These are phyloP conservation scores for Lates japonicus DNA, from an alignment of 2,797 vertebrate species.

Conservation along the genomic window DNA sequence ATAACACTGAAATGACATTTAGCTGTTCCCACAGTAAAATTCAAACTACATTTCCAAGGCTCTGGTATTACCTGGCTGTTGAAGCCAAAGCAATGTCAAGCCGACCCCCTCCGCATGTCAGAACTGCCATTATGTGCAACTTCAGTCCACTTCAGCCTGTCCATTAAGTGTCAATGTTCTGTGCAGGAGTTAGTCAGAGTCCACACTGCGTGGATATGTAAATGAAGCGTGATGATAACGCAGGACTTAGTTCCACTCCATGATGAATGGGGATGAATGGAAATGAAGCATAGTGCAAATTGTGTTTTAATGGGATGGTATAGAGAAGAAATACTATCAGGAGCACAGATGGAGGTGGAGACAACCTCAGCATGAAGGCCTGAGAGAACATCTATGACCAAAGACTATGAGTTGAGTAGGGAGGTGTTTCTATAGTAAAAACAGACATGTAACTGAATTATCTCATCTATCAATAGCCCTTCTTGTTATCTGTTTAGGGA, in stretches of 20 bases:
- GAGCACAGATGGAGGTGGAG: conserved; percentile 53
- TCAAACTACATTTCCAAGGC: conserved; percentile 49
- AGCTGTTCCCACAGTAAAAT: conserved; percentile 58
- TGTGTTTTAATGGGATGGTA: conserved; percentile 61
- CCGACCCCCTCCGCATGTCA: conserved; percentile 35
- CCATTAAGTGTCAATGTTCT: conserved; percentile 60
- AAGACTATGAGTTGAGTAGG: background rate
- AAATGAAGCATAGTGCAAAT: conserved; percentile 64
- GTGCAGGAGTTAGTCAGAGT: conserved; percentile 50
- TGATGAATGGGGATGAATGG: conserved; percentile 31
- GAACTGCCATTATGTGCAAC: conserved; percentile 46
- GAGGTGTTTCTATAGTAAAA: background rate
- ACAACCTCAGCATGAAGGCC: background rate
- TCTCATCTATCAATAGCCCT: background rate
- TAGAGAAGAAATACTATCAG: conserved; percentile 18
- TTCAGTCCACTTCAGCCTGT: conserved; percentile 53
- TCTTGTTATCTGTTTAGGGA: background rate
- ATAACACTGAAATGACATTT: conserved; percentile 51
- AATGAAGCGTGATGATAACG: conserved; percentile 52
- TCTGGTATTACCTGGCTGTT: conserved; percentile 27
- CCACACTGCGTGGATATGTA: conserved; percentile 15
- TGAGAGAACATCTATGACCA: background rate
- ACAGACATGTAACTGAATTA: no score
- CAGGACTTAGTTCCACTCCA: conserved; percentile 27
- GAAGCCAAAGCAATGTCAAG: conserved; percentile 49